These are phyloP conservation scores for Heliothis virescens DNA, from an alignment of 1,140 invertebrate genomes.

Conservation along the genomic window DNA sequence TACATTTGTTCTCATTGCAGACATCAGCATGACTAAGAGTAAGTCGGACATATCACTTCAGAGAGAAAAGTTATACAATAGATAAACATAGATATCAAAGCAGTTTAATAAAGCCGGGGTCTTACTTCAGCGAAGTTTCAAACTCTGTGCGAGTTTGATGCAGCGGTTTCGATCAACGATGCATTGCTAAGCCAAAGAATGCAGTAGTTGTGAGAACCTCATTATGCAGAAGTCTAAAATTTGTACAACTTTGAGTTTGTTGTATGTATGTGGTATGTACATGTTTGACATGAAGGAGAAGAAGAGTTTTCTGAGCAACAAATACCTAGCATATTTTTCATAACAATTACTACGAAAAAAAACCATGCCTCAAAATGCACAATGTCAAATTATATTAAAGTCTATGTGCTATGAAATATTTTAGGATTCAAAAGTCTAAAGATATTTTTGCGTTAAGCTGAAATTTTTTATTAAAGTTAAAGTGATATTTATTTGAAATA, in stretches of 20 bases:
- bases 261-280: not conserved
- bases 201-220: constrained; percentile 11
- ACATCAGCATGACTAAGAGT: not conserved
- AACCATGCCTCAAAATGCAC: too few relatives aligned
- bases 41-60: constrained; percentile 11
- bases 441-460: too few relatives aligned
- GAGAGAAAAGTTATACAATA: constrained; percentile 1
- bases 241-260: not conserved
- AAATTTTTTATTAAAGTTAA: too few relatives aligned
- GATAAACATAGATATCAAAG: constrained; percentile 38
- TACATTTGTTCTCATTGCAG: constrained; percentile 10
- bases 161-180: constrained; percentile 34
- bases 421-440: too few relatives aligned
- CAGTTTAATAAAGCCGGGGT: constrained; percentile 31
- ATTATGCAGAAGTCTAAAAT: constrained; percentile 8
- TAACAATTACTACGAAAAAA: too few relatives aligned
- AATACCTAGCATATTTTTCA: too few relatives aligned
- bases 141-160: constrained; percentile 25
- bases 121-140: constrained; percentile 39
- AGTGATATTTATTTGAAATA: too few relatives aligned
- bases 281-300: too few relatives aligned
- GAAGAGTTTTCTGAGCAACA: too few relatives aligned
- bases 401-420: too few relatives aligned
- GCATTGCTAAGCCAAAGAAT: constrained; percentile 28
- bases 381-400: too few relatives aligned